Conservation (phyloP, 2,888 invertebrate genomes). For the Agrochola circellaris region DNA sequence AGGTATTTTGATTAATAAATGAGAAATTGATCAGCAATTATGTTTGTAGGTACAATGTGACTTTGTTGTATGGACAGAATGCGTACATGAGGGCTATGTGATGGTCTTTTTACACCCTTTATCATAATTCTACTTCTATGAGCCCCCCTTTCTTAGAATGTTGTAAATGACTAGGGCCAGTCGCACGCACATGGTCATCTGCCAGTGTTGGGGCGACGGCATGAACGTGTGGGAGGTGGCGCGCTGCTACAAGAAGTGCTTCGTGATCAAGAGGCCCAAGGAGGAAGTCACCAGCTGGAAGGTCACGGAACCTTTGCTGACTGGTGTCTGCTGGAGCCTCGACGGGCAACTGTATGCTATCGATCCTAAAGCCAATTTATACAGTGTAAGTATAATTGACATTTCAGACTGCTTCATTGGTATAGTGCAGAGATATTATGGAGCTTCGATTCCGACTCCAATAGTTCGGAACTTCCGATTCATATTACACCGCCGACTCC, state of each 20-base stretch:
- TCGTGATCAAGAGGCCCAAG: slow-evolving; percentile 80
- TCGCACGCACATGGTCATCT: slow-evolving; percentile 81
- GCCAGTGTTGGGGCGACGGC: slow-evolving; percentile 85
- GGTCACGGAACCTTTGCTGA: slow-evolving; percentile 75
- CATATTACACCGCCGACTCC: too few relatives aligned
- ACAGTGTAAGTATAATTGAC: slow-evolving; percentile 72
- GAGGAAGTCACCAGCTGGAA: slow-evolving; percentile 79
- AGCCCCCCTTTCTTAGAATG: not conserved
- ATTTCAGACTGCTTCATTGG: not conserved
- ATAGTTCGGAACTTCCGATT: too few relatives aligned
- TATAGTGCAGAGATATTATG: not conserved
- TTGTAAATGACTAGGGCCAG: slow-evolving; percentile 76
- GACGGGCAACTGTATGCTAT: slow-evolving; percentile 86
- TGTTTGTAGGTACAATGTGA: too few relatives aligned
- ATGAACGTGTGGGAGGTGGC: slow-evolving; percentile 87
- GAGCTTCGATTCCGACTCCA: too few relatives aligned
- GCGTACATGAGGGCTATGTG: too few relatives aligned
- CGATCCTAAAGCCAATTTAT: slow-evolving; percentile 79
- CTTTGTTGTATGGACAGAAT: too few relatives aligned
- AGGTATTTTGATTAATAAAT: too few relatives aligned
- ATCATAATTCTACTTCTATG: not conserved
- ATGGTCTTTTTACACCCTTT: not conserved
- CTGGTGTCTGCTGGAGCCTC: slow-evolving; percentile 81
- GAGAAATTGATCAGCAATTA: too few relatives aligned
- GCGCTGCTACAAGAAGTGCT: slow-evolving; percentile 82